Evolutionary conservation across 2,797 vertebrate genomes (phyloP), one percentile per base, ranked within the genome.

Genomic region (Hoplostethus atlanticus): DNA sequence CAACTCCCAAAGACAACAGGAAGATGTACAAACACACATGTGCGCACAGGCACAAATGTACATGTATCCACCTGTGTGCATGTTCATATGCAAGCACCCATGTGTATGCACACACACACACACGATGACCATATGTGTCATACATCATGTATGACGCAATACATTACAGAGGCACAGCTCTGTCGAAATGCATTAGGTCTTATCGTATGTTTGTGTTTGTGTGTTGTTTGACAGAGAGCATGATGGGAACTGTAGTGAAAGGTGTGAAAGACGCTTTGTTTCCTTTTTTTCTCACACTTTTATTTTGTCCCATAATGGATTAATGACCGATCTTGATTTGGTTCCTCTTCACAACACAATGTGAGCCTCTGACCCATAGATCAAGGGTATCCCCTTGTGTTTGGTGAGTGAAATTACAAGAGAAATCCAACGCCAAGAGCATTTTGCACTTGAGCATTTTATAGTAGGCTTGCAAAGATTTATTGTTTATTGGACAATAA

Each of bases 351-450:
- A 30, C 12, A 12, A 16, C 6, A 30, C 25, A 34, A 2, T 30
- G 55, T 54, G 54, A 34, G 54, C 59, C 17, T 81, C 51, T 87
- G 80, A 76, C 77, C 76, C 58, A 76, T 12, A 78, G 68, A 78
- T 86, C 78, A 61, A 91, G 55, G 80, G 89, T 89, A 66, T 88
- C 90, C 91, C 79, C 89, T 88, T 81, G 91, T 92, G 90, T 88
- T 78, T 11, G 30, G 1, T 55, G 44, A 4, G 52, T 38, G 79
- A 58, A 79, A 87, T 28, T 83, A 68, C 80, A 59, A 6, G 16
- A 42, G 31, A 50, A 28, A 62, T n/a, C 4, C 53, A 55, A 57
- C 34, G 3, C 16, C 36, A 17, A n/a, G 47, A 30, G 15, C 16
- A 54, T 60, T 30, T 52, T 13, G 6, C 38, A 38, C 38, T 38